phyloP scores from a whole-genome alignment of 2,888 invertebrate genomes.

The Lordiphosa fenestrarum region DNA sequence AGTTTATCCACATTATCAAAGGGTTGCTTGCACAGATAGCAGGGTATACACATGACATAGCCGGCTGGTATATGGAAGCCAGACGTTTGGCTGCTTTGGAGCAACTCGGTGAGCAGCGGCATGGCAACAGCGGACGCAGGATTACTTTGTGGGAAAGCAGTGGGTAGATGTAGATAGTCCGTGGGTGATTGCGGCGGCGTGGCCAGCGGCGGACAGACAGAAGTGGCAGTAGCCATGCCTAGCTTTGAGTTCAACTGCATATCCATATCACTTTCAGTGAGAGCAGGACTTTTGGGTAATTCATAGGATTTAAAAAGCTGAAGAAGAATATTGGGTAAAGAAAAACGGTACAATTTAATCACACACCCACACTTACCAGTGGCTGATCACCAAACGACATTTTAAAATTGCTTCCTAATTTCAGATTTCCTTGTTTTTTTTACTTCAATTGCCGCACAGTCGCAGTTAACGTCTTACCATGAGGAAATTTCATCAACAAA shows the following conservation, averaged over 20 bases:
- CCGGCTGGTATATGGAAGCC: conserved; percentile 4
- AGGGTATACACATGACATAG: conserved; percentile 14
- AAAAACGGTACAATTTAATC: neutral
- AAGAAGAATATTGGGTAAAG: neutral
- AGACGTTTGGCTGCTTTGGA: conserved; percentile 2
- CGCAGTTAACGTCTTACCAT: too few species aligned
- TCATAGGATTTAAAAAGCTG: neutral
- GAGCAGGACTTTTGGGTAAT: neutral
- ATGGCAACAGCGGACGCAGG: conserved; percentile 15
- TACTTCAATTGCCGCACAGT: too few species aligned
- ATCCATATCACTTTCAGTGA: neutral
- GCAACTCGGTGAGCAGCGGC: conserved; percentile 28
- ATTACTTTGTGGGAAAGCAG: neutral
- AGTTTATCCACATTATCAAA: conserved; percentile 32
- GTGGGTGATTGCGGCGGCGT: conserved; percentile 48
- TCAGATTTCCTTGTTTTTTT: too few species aligned
- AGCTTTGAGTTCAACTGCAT: neutral
- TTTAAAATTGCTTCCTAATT: too few species aligned
- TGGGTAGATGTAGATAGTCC: neutral
- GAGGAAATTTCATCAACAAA: too few species aligned
- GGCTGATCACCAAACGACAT: neutral
- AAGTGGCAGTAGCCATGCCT: neutral
- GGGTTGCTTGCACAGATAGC: conserved; percentile 41
- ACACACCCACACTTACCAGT: neutral
- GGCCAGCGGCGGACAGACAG: conserved; percentile 5